Conservation (phyloP, 1,140 invertebrate species). For the Cotesia vestalis region DNA sequence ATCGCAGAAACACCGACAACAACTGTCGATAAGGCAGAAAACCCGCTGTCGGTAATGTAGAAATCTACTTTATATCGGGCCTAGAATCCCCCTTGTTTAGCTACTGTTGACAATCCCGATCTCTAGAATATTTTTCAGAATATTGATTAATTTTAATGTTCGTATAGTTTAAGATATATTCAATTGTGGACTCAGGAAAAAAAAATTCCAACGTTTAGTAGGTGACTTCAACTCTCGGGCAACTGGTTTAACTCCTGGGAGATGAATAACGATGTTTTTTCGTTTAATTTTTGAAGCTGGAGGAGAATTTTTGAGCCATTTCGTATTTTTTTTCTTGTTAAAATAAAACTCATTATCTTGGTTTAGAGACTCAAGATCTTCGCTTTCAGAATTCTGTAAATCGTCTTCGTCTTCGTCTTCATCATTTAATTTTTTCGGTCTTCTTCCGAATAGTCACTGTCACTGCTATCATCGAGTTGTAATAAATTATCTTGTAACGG, state of each 20-base stretch:
- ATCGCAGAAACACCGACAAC: too few species aligned
- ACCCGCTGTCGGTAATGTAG: too few species aligned
- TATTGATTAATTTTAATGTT: conserved; percentile 3
- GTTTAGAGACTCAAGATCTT: too few species aligned
- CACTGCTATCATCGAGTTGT: too few species aligned
- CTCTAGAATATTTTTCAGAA: neutral
- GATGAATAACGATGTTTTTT: conserved; percentile 6
- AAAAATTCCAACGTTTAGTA: neutral
- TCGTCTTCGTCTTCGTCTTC: too few species aligned
- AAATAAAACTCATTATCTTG: neutral
- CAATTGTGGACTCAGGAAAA: neutral
- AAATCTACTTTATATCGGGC: too few species aligned
- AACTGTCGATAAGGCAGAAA: too few species aligned
- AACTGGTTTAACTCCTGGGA: neutral
- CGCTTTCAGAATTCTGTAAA: too few species aligned
- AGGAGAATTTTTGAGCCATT: neutral
- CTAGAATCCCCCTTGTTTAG: neutral
- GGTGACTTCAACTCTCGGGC: neutral
- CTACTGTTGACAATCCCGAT: neutral
- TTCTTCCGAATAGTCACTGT: too few species aligned
- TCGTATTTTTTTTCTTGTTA: neutral
- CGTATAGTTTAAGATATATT: neutral
- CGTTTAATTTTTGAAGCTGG: neutral
- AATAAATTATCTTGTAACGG: too few species aligned
- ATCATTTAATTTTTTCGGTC: too few species aligned